Evolutionary conservation across 2,797 vertebrate genomes (phyloP).

Genomic region (Epinephelus awoara): DNA sequence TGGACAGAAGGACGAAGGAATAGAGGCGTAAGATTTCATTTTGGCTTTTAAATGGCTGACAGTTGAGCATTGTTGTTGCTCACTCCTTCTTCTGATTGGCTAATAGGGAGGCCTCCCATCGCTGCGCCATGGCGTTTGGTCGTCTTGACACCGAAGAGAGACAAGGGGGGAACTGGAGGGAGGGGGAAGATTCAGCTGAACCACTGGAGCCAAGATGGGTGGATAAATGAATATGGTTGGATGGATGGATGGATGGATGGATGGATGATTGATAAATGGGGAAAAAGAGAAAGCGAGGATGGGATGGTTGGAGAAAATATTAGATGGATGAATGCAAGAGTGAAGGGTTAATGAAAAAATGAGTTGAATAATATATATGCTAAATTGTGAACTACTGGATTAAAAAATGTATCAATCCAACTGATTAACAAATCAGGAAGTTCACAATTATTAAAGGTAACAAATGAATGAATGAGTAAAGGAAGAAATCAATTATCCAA

Average conservation of each 20-base stretch:
- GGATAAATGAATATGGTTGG: slow-evolving; percentile 24
- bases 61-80: slow-evolving; percentile 26
- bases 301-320: background rate
- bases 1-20: slow-evolving; percentile 1
- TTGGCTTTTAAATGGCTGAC: slow-evolving; percentile 34
- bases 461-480: slow-evolving; percentile 49
- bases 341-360: slow-evolving; percentile 20
- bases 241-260: slow-evolving; percentile 11
- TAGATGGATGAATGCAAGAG: slow-evolving; percentile 1
- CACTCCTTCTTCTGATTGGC: slow-evolving; percentile 79
- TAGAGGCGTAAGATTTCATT: background rate
- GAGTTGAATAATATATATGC: slow-evolving; percentile 8
- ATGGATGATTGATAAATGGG: background rate
- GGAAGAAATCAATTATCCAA: slow-evolving; percentile 51
- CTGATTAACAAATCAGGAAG: slow-evolving; percentile 52
- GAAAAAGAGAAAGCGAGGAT: background rate
- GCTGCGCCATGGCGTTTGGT: slow-evolving; percentile 80
- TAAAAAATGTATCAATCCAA: slow-evolving; percentile 45
- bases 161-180: slow-evolving; percentile 74
- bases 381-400: slow-evolving; percentile 56
- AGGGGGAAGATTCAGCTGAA: slow-evolving; percentile 73
- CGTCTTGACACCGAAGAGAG: slow-evolving; percentile 70
- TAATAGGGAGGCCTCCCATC: slow-evolving; percentile 80
- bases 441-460: slow-evolving; percentile 53
- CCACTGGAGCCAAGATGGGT: slow-evolving; percentile 61